Base-by-base conservation (phyloP, 2,113 vertebrate species). In the Cebus imitator region DNA sequence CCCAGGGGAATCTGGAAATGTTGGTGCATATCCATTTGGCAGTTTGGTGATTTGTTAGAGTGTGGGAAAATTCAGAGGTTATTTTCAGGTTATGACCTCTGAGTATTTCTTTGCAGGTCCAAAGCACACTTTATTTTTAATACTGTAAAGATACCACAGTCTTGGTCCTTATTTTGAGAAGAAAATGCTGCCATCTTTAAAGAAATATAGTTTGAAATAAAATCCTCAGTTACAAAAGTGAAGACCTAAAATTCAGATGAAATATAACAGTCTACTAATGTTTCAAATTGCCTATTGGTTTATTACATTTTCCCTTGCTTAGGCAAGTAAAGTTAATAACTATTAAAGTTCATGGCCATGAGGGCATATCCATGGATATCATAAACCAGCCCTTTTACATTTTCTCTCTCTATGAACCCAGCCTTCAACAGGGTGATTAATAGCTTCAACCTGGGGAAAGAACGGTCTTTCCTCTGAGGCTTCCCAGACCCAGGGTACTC, bases 21-120 rank as follows among this genome's bases (percentile, higher is more conserved):
- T 96, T 97, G 94, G 97, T 97, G 94, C 92, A 89, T 32, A 93
- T 97, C 92, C 97, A 97, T 87, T 94, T 97, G 97, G 90, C 97
- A 81, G 70, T 84, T 85, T 64, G 90, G 88, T 75, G 83, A 97
- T 96, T 90, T 96, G 94, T 87, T 93, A 75, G 94, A 96, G 96
- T 97, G 96, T 98, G 98, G 97, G 97, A 98, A 98, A 98, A 90
- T 94, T 97, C 85, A 86, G 86, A 96, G 92, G 78, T 95, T 97
- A 96, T 97, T 98, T 97, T 97, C 96, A 98, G 96, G 96, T 98
- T 97, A 97, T 8, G 55, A 96, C 88, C 96, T 94, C 89, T 97
- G 95, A 97, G 94, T 96, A 95, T 92, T 97, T 96, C 87, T 96
- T 95, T 96, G 48, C 90, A 98, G 95, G 96, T 98, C 92, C 85